These are phyloP conservation scores for Empis stercorea DNA, from an alignment of 2,888 invertebrate species.

Conservation along the genomic window DNA sequence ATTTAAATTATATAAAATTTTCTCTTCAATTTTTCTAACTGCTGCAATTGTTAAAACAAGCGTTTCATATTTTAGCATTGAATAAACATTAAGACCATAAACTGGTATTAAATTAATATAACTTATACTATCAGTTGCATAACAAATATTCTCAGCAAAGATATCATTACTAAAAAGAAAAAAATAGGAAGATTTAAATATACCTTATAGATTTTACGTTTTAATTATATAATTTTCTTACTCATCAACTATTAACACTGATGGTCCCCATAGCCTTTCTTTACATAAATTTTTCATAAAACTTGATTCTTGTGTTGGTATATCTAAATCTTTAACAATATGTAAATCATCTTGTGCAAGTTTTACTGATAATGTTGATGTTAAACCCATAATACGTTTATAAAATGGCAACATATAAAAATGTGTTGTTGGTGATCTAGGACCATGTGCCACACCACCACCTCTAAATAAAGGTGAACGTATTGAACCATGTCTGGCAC, in stretches of 20 bases:
- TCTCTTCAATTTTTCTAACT: constrained; percentile 70
- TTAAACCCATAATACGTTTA: constrained; percentile 64
- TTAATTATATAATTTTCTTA: too few relatives aligned
- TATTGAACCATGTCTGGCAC: constrained; percentile 84
- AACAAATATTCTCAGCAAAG: constrained; percentile 76
- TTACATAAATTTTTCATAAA: constrained; percentile 71
- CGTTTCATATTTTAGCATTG: constrained; percentile 94
- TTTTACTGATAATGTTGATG: constrained; percentile 75
- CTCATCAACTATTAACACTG: constrained; percentile 86
- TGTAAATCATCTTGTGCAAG: constrained; percentile 92
- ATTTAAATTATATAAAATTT: constrained; percentile 55
- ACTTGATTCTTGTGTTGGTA: constrained; percentile 68
- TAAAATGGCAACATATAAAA: constrained; percentile 88
- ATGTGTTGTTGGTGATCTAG: constrained; percentile 76
- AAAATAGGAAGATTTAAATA: too few relatives aligned
- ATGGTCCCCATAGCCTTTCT: constrained; percentile 87
- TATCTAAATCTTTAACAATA: constrained; percentile 71
- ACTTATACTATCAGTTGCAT: constrained; percentile 63
- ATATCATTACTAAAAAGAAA: constrained; percentile 58
- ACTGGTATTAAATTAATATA: constrained; percentile 91
- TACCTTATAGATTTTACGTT: too few relatives aligned
- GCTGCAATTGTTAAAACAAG: constrained; percentile 76
- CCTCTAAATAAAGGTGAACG: constrained; percentile 75
- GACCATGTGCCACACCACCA: constrained; percentile 81
- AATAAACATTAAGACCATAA: constrained; percentile 90